Conservation (phyloP, 2,113 vertebrate genomes). For the Sorex fumeus region DNA sequence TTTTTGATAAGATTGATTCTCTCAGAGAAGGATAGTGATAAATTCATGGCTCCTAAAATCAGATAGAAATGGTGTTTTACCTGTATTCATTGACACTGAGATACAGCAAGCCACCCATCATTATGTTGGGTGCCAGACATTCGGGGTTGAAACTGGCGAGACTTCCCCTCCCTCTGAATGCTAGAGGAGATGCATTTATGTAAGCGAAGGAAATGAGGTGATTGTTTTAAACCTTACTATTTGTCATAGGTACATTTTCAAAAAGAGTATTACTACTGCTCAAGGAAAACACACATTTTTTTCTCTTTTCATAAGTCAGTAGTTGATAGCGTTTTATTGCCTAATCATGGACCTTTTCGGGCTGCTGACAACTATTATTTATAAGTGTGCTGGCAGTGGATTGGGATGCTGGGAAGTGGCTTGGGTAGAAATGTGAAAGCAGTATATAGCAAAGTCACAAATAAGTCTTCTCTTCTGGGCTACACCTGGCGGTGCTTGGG, state of each 20-base stretch:
- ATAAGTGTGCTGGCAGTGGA: neutral
- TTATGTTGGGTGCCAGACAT: neutral
- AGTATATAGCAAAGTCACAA: neutral
- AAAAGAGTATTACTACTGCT: neutral
- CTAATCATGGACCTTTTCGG: neutral
- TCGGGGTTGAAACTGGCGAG: neutral
- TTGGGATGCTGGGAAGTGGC: slow-evolving; percentile 19
- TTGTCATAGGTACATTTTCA: neutral
- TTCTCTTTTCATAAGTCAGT: neutral
- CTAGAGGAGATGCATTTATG: neutral
- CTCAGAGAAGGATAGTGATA: neutral
- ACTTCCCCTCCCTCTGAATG: neutral
- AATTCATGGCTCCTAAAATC: neutral
- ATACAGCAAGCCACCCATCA: neutral
- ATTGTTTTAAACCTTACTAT: neutral
- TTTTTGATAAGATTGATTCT: neutral
- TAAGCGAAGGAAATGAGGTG: neutral
- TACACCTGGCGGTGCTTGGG: too few species aligned
- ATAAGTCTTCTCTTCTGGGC: neutral
- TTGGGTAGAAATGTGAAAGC: neutral
- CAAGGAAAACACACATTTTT: slow-evolving; percentile 30
- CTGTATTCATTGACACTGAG: neutral
- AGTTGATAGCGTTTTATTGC: neutral
- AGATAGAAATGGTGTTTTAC: neutral
- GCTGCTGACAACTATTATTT: slow-evolving; percentile 15